phyloP scores from a whole-genome alignment of 2,888 invertebrate genomes.

The Peribatodes rhomboidaria region DNA sequence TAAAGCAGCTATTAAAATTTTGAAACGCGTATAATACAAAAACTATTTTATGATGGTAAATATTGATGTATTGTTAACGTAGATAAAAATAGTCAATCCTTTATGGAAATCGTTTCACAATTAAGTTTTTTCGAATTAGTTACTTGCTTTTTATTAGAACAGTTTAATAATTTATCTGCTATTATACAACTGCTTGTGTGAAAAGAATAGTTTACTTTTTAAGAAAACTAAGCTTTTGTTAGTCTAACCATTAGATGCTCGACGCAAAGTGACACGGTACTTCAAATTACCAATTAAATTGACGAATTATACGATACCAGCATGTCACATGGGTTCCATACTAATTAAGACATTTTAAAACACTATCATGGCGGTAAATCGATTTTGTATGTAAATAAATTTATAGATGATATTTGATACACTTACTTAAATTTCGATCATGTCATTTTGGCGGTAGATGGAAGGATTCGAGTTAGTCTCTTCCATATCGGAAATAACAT shows the following conservation, averaged over 20 bases:
- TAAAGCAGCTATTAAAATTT: neutral
- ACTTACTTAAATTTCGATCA: neutral
- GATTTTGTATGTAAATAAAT: constrained; percentile 7
- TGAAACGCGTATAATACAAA: neutral
- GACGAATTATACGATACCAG: constrained; percentile 35
- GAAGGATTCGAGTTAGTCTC: too few relatives aligned
- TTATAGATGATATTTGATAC: constrained; percentile 5
- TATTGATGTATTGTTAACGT: neutral
- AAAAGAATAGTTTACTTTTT: too few relatives aligned
- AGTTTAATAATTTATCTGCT: too few relatives aligned
- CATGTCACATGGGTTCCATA: constrained; percentile 27
- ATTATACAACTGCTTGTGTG: too few relatives aligned
- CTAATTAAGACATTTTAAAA: constrained; percentile 22
- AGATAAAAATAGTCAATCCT: neutral
- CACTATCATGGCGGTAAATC: constrained; percentile 16
- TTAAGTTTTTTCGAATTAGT: neutral
- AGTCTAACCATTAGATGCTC: too few relatives aligned
- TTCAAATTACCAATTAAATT: constrained; percentile 24
- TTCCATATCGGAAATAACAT: too few relatives aligned
- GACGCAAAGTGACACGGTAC: too few relatives aligned
- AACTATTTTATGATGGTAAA: neutral
- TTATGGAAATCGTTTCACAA: neutral
- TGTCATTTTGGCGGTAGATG: too few relatives aligned
- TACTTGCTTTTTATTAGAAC: neutral
- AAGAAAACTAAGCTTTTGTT: too few relatives aligned